Conservation (phyloP, 2,888 invertebrate genomes). For the Meteorus cinctellus region DNA sequence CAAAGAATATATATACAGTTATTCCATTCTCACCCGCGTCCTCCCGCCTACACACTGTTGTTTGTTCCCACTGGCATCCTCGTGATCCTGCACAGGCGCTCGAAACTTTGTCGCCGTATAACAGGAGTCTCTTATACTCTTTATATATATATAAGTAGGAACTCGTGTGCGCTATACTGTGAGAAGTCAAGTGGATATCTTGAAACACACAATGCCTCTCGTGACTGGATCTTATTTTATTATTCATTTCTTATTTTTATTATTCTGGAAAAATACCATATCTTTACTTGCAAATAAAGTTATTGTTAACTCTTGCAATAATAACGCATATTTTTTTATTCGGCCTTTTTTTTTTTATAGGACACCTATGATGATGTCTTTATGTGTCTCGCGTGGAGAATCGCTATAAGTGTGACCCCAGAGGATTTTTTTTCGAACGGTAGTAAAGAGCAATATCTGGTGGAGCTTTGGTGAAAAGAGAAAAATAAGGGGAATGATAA, state of each 20-base stretch:
- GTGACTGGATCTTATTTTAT: background rate
- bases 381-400: conserved; percentile 1
- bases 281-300: conserved; percentile 23
- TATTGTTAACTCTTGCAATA: conserved; percentile 15
- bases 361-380: conserved; percentile 1
- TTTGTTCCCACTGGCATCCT: conserved; percentile 45
- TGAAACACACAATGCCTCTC: conserved; percentile 26
- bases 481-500: background rate
- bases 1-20: conserved; percentile 29
- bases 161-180: conserved; percentile 10
- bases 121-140: conserved; percentile 24
- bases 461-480: background rate
- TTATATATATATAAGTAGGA: background rate
- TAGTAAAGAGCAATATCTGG: background rate
- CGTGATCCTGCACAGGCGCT: conserved; percentile 42
- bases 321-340: background rate
- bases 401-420: background rate
- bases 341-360: conserved; percentile 10
- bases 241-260: background rate
- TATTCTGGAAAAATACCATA: background rate
- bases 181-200: conserved; percentile 44
- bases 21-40: background rate
- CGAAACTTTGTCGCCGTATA: conserved; percentile 39
- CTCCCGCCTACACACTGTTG: conserved; percentile 16
- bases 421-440: background rate